These are phyloP conservation scores for Centropus bengalensis DNA, from an alignment of 2,113 vertebrate genomes.

Conservation along the genomic window DNA sequence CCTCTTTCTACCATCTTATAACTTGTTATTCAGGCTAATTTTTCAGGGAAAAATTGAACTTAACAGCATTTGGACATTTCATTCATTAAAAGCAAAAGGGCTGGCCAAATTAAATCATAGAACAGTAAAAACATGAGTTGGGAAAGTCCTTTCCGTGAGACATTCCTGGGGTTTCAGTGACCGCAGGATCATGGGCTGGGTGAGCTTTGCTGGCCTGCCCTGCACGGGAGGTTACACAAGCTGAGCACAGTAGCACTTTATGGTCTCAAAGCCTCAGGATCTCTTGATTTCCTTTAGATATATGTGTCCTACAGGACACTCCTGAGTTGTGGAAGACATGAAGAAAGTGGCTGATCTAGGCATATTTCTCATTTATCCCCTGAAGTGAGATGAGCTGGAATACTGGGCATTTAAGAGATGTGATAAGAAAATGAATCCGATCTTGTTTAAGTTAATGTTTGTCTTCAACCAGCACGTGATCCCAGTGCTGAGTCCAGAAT, in stretches of 20 bases:
- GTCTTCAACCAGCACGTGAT: fast-evolving
- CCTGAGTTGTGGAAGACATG: neutral
- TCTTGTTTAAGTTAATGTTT: neutral
- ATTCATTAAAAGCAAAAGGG: neutral
- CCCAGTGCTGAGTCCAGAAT: neutral
- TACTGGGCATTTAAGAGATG: neutral
- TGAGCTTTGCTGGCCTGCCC: neutral
- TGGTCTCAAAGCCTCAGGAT: neutral
- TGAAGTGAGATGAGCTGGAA: neutral
- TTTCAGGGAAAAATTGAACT: neutral
- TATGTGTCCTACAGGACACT: too few relatives aligned
- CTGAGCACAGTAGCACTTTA: neutral
- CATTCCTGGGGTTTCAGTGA: neutral
- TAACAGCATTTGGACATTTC: neutral
- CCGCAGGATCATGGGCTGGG: neutral
- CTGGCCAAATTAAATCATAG: neutral
- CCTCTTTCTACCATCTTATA: neutral
- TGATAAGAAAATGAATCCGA: neutral
- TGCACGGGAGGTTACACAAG: neutral
- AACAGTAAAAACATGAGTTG: neutral
- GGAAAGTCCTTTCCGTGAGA: neutral
- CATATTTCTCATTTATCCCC: neutral
- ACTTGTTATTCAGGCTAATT: neutral
- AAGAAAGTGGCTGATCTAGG: neutral
- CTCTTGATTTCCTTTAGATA: neutral